Evolutionary conservation across 2,888 invertebrate genomes (phyloP).

Genomic region (Dermolepida albohirtum): DNA sequence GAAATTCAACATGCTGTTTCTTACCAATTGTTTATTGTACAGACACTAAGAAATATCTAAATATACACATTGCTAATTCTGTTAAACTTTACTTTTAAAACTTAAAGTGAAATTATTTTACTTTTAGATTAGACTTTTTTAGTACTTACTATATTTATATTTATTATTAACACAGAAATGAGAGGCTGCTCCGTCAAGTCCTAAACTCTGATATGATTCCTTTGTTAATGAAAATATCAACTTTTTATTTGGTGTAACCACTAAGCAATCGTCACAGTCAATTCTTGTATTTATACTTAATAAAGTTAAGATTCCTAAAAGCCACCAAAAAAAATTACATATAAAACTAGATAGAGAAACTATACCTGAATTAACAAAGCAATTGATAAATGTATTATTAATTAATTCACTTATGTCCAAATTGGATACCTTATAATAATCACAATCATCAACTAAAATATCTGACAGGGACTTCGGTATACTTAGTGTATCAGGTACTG

Average conservation of each 20-base stretch:
- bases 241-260: slow-evolving; percentile 67
- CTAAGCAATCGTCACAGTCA: slow-evolving; percentile 68
- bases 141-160: slow-evolving; percentile 67
- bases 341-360: slow-evolving; percentile 20
- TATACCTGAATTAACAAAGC: slow-evolving; percentile 70
- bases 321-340: slow-evolving; percentile 45
- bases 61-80: too few relatives aligned
- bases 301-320: slow-evolving; percentile 64
- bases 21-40: too few relatives aligned
- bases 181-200: slow-evolving; percentile 68
- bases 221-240: slow-evolving; percentile 67
- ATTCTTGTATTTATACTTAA: slow-evolving; percentile 66
- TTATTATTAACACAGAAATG: slow-evolving; percentile 62
- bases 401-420: slow-evolving; percentile 66
- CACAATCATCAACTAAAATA: slow-evolving; percentile 65
- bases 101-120: slow-evolving; percentile 3
- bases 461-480: slow-evolving; percentile 62
- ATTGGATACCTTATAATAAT: slow-evolving; percentile 68
- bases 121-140: slow-evolving; percentile 1
- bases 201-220: slow-evolving; percentile 68
- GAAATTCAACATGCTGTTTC: background rate
- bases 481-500: slow-evolving; percentile 66
- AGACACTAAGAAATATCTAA: too few relatives aligned
- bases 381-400: slow-evolving; percentile 67
- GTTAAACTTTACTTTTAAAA: background rate